These are phyloP conservation scores for Platichthys stellatus DNA, from an alignment of 2,113 vertebrate genomes.

Conservation along the genomic window DNA sequence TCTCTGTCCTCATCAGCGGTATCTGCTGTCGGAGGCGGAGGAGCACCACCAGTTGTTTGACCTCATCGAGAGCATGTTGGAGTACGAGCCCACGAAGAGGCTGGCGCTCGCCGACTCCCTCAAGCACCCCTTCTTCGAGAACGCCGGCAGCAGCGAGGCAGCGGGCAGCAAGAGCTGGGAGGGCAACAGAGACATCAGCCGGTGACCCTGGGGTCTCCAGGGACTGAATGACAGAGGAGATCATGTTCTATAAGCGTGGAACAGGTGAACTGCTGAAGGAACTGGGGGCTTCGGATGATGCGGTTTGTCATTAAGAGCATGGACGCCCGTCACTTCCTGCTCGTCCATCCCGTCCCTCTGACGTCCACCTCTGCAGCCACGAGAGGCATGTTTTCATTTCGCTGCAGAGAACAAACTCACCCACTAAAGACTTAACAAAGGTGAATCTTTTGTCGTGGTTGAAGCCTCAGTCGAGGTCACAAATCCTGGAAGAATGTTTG, in stretches of 20 bases:
- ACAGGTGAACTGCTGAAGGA: conserved; percentile 38
- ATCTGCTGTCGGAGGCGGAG: conserved; percentile 91
- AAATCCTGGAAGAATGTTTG: conserved; percentile 22
- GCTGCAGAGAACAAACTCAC: conserved; percentile 41
- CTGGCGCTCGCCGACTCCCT: conserved; percentile 87
- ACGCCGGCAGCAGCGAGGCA: conserved; percentile 72
- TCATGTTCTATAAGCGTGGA: conserved; percentile 47
- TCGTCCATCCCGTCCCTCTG: conserved; percentile 21
- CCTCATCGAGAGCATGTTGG: conserved; percentile 95
- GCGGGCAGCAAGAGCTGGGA: conserved; percentile 89
- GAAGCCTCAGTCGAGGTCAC: conserved; percentile 21
- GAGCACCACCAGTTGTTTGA: conserved; percentile 97
- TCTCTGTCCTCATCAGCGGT: conserved; percentile 81
- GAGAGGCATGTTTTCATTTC: conserved; percentile 34
- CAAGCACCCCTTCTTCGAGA: conserved; percentile 92
- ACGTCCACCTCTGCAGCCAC: conserved; percentile 45
- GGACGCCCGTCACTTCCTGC: conserved; percentile 47
- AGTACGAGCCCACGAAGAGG: conserved; percentile 94
- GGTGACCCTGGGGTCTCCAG: conserved; percentile 83
- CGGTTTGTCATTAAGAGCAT: conserved; percentile 52
- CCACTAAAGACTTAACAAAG: conserved; percentile 9
- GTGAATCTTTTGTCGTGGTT: conserved; percentile 23
- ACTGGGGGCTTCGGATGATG: conserved; percentile 2
- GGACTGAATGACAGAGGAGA: conserved; percentile 52
- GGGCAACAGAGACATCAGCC: conserved; percentile 96